A percentile compares a stretch with the other conserved stretches of the same genome.
Evolutionary conservation across 2,888 invertebrate species (phyloP).

Genomic region (Monochamus alternatus): DNA sequence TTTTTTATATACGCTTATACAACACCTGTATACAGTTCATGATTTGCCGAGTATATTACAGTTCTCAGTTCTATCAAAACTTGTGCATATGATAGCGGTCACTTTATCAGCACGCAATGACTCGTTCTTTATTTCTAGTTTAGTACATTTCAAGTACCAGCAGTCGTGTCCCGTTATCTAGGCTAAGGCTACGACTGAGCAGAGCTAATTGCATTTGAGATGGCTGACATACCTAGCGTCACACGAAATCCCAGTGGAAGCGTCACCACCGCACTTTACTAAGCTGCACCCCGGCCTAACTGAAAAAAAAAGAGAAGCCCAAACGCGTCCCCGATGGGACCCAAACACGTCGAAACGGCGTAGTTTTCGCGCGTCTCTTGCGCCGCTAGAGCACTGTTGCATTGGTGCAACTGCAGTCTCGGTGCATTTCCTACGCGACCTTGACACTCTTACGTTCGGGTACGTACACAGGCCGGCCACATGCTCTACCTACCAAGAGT

Average conservation of each 20-base stretch:
- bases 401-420: constrained; percentile 69
- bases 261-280: neutral
- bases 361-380: constrained; percentile 58
- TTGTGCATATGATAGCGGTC: too few relatives aligned
- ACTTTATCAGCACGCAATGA: too few relatives aligned
- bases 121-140: too few relatives aligned
- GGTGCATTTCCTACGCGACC: constrained; percentile 69
- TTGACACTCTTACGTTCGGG: constrained; percentile 68
- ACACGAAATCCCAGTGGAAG: constrained; percentile 1
- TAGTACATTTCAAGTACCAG: neutral
- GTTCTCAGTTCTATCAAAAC: too few relatives aligned
- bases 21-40: too few relatives aligned
- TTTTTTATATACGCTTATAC: too few relatives aligned
- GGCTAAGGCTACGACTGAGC: constrained; percentile 2
- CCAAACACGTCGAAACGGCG: constrained; percentile 37
- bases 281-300: constrained; percentile 7
- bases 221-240: neutral
- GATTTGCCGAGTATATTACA: too few relatives aligned
- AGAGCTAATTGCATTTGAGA: constrained; percentile 1
- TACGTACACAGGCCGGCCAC: constrained; percentile 43
- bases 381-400: constrained; percentile 64
- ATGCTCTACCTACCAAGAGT: constrained; percentile 45
- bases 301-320: constrained; percentile 18
- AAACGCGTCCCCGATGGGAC: neutral
- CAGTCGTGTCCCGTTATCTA: neutral